Evolutionary conservation across 2,113 vertebrate species (phyloP), one percentile per base, ranked within the genome.

Genomic region (Chloropsis hardwickii): DNA sequence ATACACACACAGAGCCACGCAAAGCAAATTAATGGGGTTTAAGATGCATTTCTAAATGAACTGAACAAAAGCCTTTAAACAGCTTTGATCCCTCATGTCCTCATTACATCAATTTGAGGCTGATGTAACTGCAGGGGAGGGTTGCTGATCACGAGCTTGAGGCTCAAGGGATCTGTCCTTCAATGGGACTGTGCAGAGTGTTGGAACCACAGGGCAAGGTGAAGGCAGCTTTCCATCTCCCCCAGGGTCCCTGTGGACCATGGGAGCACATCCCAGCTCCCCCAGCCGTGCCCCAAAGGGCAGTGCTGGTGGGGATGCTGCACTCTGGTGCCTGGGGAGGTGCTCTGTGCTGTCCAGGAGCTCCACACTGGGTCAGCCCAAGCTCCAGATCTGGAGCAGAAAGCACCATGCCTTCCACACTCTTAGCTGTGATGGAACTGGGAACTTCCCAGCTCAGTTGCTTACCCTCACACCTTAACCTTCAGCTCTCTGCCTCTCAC

Each of bases 11-110:
- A 58, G 14, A 81, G 56, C 71, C 48, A 40, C 5, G 45, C n/a
- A 83, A 89, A 92, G 86, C 20, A 92, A 81, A 92, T 85, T 61
- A 66, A 50, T 51, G 47, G 35, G n/a, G 71, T 91, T 88, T 51
- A 56, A 81, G 81, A 56, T 53, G 51, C 10, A 25, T 60, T 93
- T 90, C 60, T 86, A 57, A 88, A 81, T 37, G 80, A 88, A 70
- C 48, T 22, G 86, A 92, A 93, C 51, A 87, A 92, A 96, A 84
- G 12, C 37, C 24, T 82, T 94, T 90, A 81, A 88, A 94, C 2
- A 94, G 57, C 90, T 96, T 94, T 95, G 74, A 94, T 96, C 86
- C 78, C 86, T 91, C 87, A 45, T 92, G 78, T 71, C 81, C 69
- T 89, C 47, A 74, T 86, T 90, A 81, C 33, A 22, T 90, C 93